Conservation (phyloP, 1,140 invertebrate genomes). For the Microplitis demolitor region DNA sequence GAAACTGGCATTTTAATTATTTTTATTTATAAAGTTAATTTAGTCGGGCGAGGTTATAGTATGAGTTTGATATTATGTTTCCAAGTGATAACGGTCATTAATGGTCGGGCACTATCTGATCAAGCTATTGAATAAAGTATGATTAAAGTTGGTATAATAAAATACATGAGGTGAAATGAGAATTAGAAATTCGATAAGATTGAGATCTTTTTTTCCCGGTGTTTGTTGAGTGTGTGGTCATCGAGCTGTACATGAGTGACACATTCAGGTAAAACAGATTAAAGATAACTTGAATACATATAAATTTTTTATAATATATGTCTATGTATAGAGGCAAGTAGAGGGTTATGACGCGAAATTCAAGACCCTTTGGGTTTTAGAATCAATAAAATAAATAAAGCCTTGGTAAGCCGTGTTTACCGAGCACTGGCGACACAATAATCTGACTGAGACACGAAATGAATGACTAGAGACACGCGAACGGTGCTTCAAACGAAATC, state of each 20-base stretch:
- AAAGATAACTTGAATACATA: constrained; percentile 8
- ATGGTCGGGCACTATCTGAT: background rate
- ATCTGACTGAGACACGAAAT: constrained; percentile 17
- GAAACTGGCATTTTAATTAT: background rate
- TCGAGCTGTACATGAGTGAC: constrained; percentile 18
- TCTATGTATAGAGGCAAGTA: background rate
- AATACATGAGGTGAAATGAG: constrained; percentile 13
- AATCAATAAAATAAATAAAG: constrained; percentile 30
- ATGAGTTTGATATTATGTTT: background rate
- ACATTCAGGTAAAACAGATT: constrained; percentile 8
- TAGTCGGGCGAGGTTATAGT: background rate
- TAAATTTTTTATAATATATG: background rate
- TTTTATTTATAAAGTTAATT: background rate
- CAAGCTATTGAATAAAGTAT: background rate
- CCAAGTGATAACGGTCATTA: background rate
- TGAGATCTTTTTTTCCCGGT: background rate
- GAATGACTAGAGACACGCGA: constrained; percentile 23
- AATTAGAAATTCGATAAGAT: constrained; percentile 8
- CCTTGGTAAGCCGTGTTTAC: constrained; percentile 10
- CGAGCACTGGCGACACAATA: constrained; percentile 14
- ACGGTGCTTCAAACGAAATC: constrained; percentile 22
- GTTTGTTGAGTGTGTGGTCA: background rate
- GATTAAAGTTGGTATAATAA: background rate
- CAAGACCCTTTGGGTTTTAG: background rate
- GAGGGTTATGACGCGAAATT: constrained; percentile 6